phyloP scores from a whole-genome alignment of 92 coral and sea anemone genomes.

The Montipora capitata region DNA sequence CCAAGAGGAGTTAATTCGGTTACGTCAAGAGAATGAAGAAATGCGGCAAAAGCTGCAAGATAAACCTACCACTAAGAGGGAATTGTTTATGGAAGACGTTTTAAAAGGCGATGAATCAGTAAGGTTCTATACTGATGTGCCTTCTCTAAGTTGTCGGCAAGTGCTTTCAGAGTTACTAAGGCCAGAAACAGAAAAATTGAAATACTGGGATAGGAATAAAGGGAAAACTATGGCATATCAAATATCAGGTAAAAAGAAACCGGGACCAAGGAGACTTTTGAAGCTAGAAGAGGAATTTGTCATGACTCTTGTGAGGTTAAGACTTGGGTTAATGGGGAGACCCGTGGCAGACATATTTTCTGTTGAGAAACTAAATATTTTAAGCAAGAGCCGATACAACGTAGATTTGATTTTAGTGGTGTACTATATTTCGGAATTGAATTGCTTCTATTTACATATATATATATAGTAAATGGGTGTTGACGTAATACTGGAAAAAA shows the following conservation, averaged over 20 bases:
- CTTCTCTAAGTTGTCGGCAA: slow-evolving; percentile 43
- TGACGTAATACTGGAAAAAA: no score
- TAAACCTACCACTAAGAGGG: slow-evolving; percentile 11
- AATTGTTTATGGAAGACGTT: slow-evolving; percentile 8
- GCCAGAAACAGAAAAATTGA: slow-evolving; percentile 51
- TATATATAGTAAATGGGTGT: no score
- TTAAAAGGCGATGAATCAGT: slow-evolving; percentile 36
- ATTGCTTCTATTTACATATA: no score
- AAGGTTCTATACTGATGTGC: slow-evolving; percentile 51
- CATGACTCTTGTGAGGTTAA: slow-evolving; percentile 56
- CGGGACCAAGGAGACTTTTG: slow-evolving; percentile 66
- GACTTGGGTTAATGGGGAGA: slow-evolving; percentile 72
- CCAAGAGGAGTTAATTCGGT: slow-evolving; percentile 19
- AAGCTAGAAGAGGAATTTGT: slow-evolving; percentile 57
- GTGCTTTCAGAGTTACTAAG: slow-evolving; percentile 34
- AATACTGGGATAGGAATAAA: slow-evolving; percentile 67
- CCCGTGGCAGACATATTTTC: slow-evolving; percentile 68
- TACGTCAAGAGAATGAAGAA: slow-evolving; percentile 10
- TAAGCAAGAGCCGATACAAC: no score
- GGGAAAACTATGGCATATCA: slow-evolving; percentile 48
- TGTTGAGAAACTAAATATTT: no score
- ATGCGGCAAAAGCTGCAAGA: neutral
- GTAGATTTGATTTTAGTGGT: no score
- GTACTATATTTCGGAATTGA: no score
- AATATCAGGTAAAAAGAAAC: slow-evolving; percentile 43